A percentile compares a stretch with the other conserved stretches of the same genome.
phyloP scores from a whole-genome alignment of 2,797 vertebrate genomes.

The Poeciliopsis turneri region DNA sequence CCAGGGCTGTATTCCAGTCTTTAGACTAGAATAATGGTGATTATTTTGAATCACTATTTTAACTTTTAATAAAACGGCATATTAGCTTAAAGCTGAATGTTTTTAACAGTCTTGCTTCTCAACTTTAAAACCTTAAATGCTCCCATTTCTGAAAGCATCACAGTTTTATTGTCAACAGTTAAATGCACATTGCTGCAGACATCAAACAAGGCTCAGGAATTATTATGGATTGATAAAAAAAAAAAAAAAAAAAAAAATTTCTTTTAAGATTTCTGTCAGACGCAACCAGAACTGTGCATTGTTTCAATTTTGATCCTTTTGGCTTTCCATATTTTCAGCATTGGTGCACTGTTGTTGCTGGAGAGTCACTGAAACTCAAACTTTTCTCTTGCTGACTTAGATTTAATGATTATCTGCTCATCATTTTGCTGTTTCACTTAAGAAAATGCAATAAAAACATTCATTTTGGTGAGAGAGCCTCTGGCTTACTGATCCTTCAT shows the following conservation, averaged over 20 bases:
- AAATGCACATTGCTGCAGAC: not conserved
- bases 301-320: not conserved
- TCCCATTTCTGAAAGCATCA: not conserved
- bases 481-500: not conserved
- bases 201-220: not conserved
- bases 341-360: not conserved
- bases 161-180: not conserved
- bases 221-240: not conserved
- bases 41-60: not conserved
- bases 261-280: not conserved
- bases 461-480: not conserved
- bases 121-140: not conserved
- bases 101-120: not conserved
- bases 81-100: not conserved
- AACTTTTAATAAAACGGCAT: not conserved
- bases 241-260: too few species aligned
- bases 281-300: not conserved
- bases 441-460: not conserved
- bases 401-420: not conserved
- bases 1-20: not conserved
- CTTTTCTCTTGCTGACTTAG: not conserved
- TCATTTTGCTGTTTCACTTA: not conserved
- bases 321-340: not conserved
- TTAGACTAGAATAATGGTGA: not conserved
- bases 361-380: not conserved